Evolutionary conservation across 1,140 invertebrate genomes (phyloP), one percentile per base, ranked within the genome.

Genomic region (Trachymyrmex septentrionalis): DNA sequence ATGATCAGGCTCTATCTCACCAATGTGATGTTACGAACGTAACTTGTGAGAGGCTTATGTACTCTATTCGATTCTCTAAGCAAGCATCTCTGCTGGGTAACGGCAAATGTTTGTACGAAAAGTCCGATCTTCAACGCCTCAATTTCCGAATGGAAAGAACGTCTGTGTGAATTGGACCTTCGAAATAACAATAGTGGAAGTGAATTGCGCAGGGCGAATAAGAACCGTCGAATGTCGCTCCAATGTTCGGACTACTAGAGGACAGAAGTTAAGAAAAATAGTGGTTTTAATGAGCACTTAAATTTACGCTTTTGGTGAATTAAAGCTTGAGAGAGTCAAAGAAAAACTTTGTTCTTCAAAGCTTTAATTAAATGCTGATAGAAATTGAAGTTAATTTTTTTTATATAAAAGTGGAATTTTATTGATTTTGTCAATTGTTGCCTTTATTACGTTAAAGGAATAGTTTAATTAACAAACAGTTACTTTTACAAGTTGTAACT

Each of bases 1-100:
- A 57, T 30, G 16, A 44, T 64, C 30, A 63, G 7, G 19, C 59
- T 69, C 21, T n/a, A 10, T 66, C n/a, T 53, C 63, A 38, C 21
- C 44, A 38, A 34, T 10, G 76, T 27, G 19, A 80, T 19, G 48
- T 61, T 66, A 55, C 21, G 64, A 10, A 14, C 48, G 78, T 81
- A 81, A 71, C 78, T 81, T 69, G 78, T 5, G 61, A 69, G 50
- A 21, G 21, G 53, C 21, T 81, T 81, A 81, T 71, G 66, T 71
- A 81, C 64, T 71, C 71, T 71, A 81, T 16, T 19, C 34, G 50
- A 19, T 44, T 71, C 78, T 19, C 78, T 57, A 81, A 81, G 64
- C 48, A 69, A 81, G 78, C 78, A 48, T 16, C 19, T 67, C 27
- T 55, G 76, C n/a, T 14, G 48, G n/a, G 27, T n/a, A 38, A 80